phyloP scores from a whole-genome alignment of 2,113 vertebrate species.

The Hylia prasina region DNA sequence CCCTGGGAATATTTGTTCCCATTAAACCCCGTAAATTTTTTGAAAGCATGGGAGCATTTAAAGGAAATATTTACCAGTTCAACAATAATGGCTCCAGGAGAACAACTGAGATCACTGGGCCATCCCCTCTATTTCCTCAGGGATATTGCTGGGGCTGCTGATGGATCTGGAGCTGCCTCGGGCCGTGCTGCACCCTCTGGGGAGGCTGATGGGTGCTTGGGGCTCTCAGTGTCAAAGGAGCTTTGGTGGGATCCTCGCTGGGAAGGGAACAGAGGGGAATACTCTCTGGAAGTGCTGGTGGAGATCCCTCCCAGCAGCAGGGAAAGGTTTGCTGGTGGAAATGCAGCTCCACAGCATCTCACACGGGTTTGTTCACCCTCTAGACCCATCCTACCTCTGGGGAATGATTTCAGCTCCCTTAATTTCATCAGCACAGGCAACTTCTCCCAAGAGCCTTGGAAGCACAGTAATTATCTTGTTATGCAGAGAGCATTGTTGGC shows the following conservation, averaged over 20 bases:
- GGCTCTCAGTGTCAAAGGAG: background rate
- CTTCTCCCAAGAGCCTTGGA: background rate
- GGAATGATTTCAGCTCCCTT: background rate
- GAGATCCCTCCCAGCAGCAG: background rate
- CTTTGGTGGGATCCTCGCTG: background rate
- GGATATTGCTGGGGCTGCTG: background rate
- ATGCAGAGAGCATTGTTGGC: rapidly evolving
- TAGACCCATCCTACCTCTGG: background rate
- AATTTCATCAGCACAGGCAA: background rate
- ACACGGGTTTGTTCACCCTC: background rate
- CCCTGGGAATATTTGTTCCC: slow-evolving; percentile 31
- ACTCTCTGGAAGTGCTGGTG: background rate
- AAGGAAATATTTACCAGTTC: slow-evolving; percentile 31
- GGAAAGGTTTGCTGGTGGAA: background rate
- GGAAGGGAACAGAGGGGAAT: background rate
- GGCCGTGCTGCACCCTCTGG: background rate
- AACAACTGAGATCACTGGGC: background rate
- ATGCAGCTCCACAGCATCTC: background rate
- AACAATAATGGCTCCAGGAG: background rate
- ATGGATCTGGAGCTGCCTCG: background rate
- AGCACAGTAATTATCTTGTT: background rate
- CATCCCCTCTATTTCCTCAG: background rate
- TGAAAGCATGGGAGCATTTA: background rate
- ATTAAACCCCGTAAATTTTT: background rate
- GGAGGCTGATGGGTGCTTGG: background rate